Evolutionary conservation across 2,888 invertebrate genomes (phyloP).

Genomic region (Silvanus unidentatus): DNA sequence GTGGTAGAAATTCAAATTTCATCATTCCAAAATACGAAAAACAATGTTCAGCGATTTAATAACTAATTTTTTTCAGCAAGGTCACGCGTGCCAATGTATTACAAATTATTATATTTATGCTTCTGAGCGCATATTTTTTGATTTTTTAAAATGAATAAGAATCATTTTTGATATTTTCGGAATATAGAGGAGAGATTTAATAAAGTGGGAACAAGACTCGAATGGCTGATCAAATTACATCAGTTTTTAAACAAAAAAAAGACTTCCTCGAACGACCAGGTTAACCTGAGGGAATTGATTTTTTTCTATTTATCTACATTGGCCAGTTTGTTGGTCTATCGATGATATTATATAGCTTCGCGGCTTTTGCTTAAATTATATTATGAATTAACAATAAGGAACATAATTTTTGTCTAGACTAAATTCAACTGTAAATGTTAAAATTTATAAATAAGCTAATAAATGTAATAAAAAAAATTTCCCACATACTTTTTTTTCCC

Average conservation of each 20-base stretch:
- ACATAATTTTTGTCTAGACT: too few relatives aligned
- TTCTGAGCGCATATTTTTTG: constrained; percentile 33
- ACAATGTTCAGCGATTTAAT: too few relatives aligned
- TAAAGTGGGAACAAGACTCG: constrained; percentile 29
- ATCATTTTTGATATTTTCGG: constrained; percentile 8
- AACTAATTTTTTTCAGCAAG: background rate
- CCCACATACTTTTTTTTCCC: too few relatives aligned
- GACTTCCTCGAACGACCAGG: constrained; percentile 43
- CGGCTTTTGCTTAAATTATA: constrained; percentile 3
- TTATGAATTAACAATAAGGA: too few relatives aligned
- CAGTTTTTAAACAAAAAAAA: constrained; percentile 20
- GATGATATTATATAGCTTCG: constrained; percentile 18
- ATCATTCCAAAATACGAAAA: background rate
- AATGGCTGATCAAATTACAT: constrained; percentile 29
- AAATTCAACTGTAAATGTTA: too few relatives aligned
- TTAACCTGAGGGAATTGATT: constrained; percentile 32
- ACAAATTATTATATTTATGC: constrained; percentile 22
- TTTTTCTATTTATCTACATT: constrained; percentile 45
- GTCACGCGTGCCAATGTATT: too few relatives aligned
- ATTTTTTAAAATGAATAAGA: constrained; percentile 23
- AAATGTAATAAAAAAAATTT: too few relatives aligned
- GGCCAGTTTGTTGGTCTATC: constrained; percentile 34
- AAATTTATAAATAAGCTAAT: too few relatives aligned
- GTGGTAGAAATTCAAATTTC: constrained; percentile 5
- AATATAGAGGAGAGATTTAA: constrained; percentile 23